Percentiles rank a stretch among this genome's conserved stretches.
These are phyloP conservation scores for Acanthochromis polyacanthus DNA, from an alignment of 2,113 vertebrate species.

Conservation along the genomic window DNA sequence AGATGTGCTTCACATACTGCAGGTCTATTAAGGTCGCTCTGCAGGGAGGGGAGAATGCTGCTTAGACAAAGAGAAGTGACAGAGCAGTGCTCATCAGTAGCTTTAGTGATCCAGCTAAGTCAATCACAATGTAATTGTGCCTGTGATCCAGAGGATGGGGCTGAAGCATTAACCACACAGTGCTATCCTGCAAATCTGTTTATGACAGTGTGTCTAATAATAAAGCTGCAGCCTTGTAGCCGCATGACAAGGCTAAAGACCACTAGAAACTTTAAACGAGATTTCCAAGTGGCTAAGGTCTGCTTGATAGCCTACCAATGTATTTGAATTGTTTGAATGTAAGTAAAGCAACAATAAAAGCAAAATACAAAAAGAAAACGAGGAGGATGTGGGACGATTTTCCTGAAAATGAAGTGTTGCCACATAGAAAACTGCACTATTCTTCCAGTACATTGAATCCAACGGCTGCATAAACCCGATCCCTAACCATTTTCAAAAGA, in stretches of 20 bases:
- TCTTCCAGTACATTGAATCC: conserved; percentile 42
- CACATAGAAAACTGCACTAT: conserved; percentile 28
- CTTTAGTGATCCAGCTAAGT: conserved; percentile 63
- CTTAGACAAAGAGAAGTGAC: conserved; percentile 55
- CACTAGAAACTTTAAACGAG: conserved; percentile 40
- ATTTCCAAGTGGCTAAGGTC: conserved; percentile 34
- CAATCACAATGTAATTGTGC: conserved; percentile 81
- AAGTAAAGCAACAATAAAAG: conserved; percentile 19
- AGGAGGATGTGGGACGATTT: conserved; percentile 13
- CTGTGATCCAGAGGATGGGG: conserved; percentile 83
- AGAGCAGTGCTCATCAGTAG: conserved; percentile 47
- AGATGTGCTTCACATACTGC: conserved; percentile 53
- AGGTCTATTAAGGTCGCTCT: conserved; percentile 57
- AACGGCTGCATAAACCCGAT: conserved; percentile 50
- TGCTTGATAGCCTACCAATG: conserved; percentile 34
- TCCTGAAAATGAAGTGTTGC: conserved; percentile 28
- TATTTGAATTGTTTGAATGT: conserved; percentile 37
- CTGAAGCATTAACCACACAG: conserved; percentile 80
- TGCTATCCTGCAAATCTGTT: conserved; percentile 55
- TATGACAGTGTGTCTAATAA: conserved; percentile 60
- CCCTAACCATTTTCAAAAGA: conserved; percentile 46
- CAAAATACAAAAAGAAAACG: background rate
- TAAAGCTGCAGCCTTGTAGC: conserved; percentile 16
- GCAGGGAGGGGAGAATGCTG: conserved; percentile 35
- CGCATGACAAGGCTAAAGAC: conserved; percentile 34